Conservation (phyloP, 1,140 invertebrate species). For the Heterodera carotae region DNA sequence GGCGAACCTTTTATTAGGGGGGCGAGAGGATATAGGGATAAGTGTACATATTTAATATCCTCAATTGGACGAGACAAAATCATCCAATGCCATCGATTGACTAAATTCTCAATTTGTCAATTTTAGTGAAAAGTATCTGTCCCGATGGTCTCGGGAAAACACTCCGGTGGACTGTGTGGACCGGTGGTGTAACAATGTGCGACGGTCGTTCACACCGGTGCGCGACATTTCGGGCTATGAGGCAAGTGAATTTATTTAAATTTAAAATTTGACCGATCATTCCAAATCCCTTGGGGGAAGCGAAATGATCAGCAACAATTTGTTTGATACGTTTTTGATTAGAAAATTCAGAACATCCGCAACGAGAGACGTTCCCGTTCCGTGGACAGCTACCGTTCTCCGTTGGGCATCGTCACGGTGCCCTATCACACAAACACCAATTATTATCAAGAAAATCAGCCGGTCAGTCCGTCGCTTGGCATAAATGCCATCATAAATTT, state of each 20-base stretch:
- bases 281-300: no score
- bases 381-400: slow-evolving; percentile 43
- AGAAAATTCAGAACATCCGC: slow-evolving; percentile 34
- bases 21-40: background rate
- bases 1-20: background rate
- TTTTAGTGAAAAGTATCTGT: slow-evolving; percentile 50
- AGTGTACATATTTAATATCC: no score
- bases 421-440: slow-evolving; percentile 55
- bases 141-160: slow-evolving; percentile 58
- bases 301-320: background rate
- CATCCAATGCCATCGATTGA: no score
- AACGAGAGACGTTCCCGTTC: slow-evolving; percentile 39
- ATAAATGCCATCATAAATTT: no score
- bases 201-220: slow-evolving; percentile 57
- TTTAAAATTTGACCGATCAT: no score
- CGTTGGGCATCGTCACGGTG: slow-evolving; percentile 45
- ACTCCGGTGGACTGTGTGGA: slow-evolving; percentile 48
- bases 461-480: slow-evolving; percentile 4
- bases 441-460: slow-evolving; percentile 54
- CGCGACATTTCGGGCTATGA: slow-evolving; percentile 48
- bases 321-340: slow-evolving; percentile 3
- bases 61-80: no score
- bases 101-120: background rate
- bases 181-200: slow-evolving; percentile 42
- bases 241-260: slow-evolving; percentile 26